These are phyloP conservation scores for Dendroctonus ponderosae DNA, from an alignment of 1,140 invertebrate species.

Conservation along the genomic window DNA sequence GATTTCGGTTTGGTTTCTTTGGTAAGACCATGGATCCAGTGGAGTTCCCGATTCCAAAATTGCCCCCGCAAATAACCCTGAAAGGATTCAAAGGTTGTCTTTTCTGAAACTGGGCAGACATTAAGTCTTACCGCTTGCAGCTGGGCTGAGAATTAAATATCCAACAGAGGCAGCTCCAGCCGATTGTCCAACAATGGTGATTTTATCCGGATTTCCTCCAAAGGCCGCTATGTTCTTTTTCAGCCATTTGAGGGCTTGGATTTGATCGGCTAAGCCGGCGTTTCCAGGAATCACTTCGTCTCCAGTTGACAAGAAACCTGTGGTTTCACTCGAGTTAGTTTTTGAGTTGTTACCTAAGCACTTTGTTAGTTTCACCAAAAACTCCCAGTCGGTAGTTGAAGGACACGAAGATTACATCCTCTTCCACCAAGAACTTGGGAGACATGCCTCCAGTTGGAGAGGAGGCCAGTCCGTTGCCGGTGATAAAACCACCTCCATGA, in stretches of 20 bases:
- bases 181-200: conserved; percentile 53
- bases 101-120: too few relatives aligned
- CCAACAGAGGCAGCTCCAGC: conserved; percentile 53
- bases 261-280: conserved; percentile 53
- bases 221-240: conserved; percentile 50
- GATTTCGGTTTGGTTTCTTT: conserved; percentile 23
- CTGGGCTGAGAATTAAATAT: conserved; percentile 53
- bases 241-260: conserved; percentile 52
- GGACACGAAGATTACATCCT: conserved; percentile 13
- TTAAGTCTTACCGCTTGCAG: neutral
- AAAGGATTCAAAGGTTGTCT: neutral
- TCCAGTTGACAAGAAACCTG: conserved; percentile 51
- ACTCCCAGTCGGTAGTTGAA: conserved; percentile 25
- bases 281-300: conserved; percentile 53
- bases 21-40: conserved; percentile 29
- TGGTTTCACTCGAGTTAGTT: too few relatives aligned
- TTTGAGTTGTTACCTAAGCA: too few relatives aligned
- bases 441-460: neutral
- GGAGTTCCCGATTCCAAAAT: conserved; percentile 34
- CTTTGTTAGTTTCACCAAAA: conserved; percentile 15
- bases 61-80: conserved; percentile 34
- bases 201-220: conserved; percentile 52
- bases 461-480: neutral
- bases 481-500: conserved; percentile 24
- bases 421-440: conserved; percentile 19